Conservation (phyloP, 2,113 vertebrate species). For the Emydura subglobosa region DNA sequence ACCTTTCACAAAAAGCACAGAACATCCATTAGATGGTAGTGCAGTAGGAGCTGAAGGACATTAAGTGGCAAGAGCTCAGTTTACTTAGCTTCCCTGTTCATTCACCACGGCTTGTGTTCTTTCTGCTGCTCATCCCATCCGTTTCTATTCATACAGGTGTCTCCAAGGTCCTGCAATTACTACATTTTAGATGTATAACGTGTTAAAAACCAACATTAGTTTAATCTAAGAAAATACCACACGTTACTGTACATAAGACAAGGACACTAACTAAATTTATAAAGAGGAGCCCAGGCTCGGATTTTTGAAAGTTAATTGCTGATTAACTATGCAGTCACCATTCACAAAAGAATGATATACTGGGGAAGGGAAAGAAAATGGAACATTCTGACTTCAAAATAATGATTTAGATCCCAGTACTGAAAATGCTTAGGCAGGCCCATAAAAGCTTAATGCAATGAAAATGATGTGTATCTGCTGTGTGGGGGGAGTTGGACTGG, state of each 20-base stretch:
- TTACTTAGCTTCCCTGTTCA: not conserved
- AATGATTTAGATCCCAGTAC: not conserved
- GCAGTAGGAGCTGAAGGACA: no score
- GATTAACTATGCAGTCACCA: not conserved
- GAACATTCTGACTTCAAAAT: constrained; percentile 23
- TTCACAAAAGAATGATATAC: not conserved
- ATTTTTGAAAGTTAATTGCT: constrained; percentile 13
- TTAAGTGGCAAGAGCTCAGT: not conserved
- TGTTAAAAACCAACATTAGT: constrained; percentile 25
- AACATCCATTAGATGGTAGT: not conserved
- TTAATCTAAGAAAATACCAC: not conserved
- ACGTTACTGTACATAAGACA: not conserved
- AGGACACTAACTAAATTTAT: not conserved
- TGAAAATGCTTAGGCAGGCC: not conserved
- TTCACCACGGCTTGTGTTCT: not conserved
- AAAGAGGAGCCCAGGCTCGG: not conserved
- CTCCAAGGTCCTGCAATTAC: not conserved
- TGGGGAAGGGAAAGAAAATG: constrained; percentile 14
- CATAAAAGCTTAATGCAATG: fast-evolving
- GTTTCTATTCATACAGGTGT: not conserved
- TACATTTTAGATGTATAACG: not conserved
- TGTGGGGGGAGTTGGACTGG: no score
- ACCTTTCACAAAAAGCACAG: not conserved
- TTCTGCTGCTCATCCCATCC: not conserved
- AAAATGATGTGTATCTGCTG: not conserved